Percentiles rank a stretch among this genome's conserved stretches.
Evolutionary conservation across 1,140 invertebrate genomes (phyloP).

Genomic region (Aphidius gifuensis): DNA sequence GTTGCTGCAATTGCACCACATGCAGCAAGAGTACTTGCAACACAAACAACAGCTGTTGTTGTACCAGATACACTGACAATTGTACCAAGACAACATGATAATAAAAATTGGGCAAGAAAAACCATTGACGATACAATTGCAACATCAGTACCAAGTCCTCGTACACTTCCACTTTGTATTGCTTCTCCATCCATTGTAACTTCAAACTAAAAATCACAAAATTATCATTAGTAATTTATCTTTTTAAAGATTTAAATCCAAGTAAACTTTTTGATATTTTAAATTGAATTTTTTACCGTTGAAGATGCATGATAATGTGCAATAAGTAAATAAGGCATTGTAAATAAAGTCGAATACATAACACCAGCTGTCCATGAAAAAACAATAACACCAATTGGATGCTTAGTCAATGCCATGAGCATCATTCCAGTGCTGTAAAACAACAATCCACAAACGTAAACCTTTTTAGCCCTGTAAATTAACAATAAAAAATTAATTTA

Average conservation of each 20-base stretch:
- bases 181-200: slow-evolving; percentile 56
- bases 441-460: slow-evolving; percentile 88
- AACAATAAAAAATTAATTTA: slow-evolving; percentile 7
- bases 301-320: slow-evolving; percentile 88
- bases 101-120: slow-evolving; percentile 88
- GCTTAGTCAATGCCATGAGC: slow-evolving; percentile 76
- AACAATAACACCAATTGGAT: slow-evolving; percentile 77
- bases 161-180: slow-evolving; percentile 56
- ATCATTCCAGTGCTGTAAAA: slow-evolving; percentile 88
- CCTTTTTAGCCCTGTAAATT: slow-evolving; percentile 69
- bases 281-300: slow-evolving; percentile 61
- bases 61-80: slow-evolving; percentile 77
- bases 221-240: neutral
- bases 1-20: slow-evolving; percentile 81
- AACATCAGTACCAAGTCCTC: slow-evolving; percentile 90
- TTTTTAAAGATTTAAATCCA: neutral
- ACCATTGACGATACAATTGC: slow-evolving; percentile 93
- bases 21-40: slow-evolving; percentile 77
- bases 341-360: slow-evolving; percentile 96
- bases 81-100: slow-evolving; percentile 83
- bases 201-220: slow-evolving; percentile 61
- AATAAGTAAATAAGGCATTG: slow-evolving; percentile 91
- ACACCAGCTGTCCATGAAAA: slow-evolving; percentile 90
- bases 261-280: neutral
- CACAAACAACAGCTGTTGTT: slow-evolving; percentile 82